A percentile compares a stretch with the other conserved stretches of the same genome.
Evolutionary conservation across 2,797 vertebrate species (phyloP).

Genomic region (Malacoctenus gilli): DNA sequence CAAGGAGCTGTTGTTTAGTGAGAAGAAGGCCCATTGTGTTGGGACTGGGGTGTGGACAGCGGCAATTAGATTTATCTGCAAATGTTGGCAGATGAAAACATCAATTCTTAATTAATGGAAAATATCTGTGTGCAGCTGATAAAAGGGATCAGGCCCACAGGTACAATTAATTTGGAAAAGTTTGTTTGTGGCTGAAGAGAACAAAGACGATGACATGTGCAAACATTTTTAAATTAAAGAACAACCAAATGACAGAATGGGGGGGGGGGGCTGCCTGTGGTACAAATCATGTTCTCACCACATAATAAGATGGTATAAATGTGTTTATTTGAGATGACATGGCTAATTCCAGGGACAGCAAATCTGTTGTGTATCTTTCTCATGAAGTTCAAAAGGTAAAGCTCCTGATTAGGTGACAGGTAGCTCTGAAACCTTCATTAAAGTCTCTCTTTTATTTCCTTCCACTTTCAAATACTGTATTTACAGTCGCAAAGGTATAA

Average conservation of each 20-base stretch:
- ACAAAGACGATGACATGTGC: slow-evolving; percentile 19
- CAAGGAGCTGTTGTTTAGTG: slow-evolving; percentile 70
- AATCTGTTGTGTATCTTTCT: slow-evolving; percentile 71
- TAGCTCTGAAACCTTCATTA: slow-evolving; percentile 40
- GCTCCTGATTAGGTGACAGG: slow-evolving; percentile 42
- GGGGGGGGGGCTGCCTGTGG: slow-evolving; percentile 26
- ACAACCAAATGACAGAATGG: slow-evolving; percentile 33
- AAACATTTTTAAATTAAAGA: slow-evolving; percentile 45
- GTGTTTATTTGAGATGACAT: slow-evolving; percentile 48
- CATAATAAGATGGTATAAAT: slow-evolving; percentile 65
- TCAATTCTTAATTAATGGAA: slow-evolving; percentile 56
- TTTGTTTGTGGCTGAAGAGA: slow-evolving; percentile 30
- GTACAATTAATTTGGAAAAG: slow-evolving; percentile 25
- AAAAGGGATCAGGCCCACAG: slow-evolving; percentile 18
- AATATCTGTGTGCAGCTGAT: slow-evolving; percentile 31
- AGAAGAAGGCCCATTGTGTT: slow-evolving; percentile 65
- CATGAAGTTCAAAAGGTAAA: slow-evolving; percentile 66
- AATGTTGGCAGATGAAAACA: slow-evolving; percentile 60
- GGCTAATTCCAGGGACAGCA: slow-evolving; percentile 51
- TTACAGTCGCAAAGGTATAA: slow-evolving; percentile 10
- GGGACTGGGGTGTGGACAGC: slow-evolving; percentile 45
- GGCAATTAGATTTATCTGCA: slow-evolving; percentile 57
- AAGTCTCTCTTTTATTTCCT: slow-evolving; percentile 34
- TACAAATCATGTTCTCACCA: slow-evolving; percentile 62
- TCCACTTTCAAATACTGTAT: slow-evolving; percentile 52